These are phyloP conservation scores for Heliconius melpomene DNA, from an alignment of 1,140 invertebrate species.

Conservation along the genomic window DNA sequence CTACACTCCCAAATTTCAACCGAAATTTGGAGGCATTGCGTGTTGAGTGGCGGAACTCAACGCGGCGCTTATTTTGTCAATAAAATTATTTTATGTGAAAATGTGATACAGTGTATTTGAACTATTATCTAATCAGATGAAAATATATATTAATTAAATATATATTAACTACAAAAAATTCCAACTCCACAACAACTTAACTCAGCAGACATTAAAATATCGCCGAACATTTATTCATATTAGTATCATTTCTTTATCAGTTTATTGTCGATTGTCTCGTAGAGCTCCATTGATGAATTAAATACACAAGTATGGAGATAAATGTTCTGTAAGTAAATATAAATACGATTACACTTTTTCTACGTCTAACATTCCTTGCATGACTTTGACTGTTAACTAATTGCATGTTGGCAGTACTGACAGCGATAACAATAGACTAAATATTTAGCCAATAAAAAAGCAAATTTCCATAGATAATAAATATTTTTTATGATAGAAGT, in stretches of 20 bases:
- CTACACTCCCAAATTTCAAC: fast-evolving
- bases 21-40: too few relatives aligned
- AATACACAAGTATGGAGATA: conserved; percentile 58
- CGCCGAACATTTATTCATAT: conserved; percentile 77
- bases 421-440: conserved; percentile 46
- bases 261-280: conserved; percentile 74
- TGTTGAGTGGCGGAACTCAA: too few relatives aligned
- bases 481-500: neutral
- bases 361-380: conserved; percentile 33
- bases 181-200: conserved; percentile 46
- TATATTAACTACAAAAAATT: conserved; percentile 33
- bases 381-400: conserved; percentile 40
- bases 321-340: conserved; percentile 71
- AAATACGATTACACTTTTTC: conserved; percentile 63
- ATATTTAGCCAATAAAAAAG: neutral
- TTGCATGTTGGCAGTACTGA: conserved; percentile 43
- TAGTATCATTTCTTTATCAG: conserved; percentile 78
- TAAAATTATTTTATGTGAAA: too few relatives aligned
- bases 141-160: too few relatives aligned
- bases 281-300: conserved; percentile 57
- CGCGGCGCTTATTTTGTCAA: too few relatives aligned
- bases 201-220: conserved; percentile 67
- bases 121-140: too few relatives aligned
- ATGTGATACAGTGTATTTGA: too few relatives aligned
- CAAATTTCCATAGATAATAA: neutral